Base-by-base conservation (phyloP, 1,140 invertebrate species). In the Chymomyza costata region DNA sequence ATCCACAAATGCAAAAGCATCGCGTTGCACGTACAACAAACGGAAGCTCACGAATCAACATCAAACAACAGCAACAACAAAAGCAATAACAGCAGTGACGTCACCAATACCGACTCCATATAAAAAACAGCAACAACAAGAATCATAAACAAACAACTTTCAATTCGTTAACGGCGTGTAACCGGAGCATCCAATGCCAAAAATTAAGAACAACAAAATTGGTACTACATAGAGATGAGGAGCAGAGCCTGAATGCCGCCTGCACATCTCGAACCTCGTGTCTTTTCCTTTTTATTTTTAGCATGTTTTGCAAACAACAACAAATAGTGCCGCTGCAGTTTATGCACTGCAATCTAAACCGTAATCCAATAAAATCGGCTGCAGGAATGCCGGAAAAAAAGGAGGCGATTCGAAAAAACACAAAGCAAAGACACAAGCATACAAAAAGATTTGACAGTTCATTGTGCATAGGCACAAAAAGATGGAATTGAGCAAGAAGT, bases 361-460 rank as follows among this genome's bases (percentile, higher is more conserved):
- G 67, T 80, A 78, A 78, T 78, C 71, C 71, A 78, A 78, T 78
- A 78, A 78, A 80, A 78, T 80, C 64, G 66, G 71, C 71, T 80
- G 63, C 48, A 78, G 73, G 73, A 71, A 80, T 80, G 53, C 45
- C 16, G n/a, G 13, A 6, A 10, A 34, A 3, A 34, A 34, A 10
- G 11, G n/a, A 34, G 8, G 8, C 2, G 2, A n/a, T 8, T 8
- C 6, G 6, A 14, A 10, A 14, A 34, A 34, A 34, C n/a, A 5
- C 40, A 16, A 1, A 19, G 6, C 5, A 14, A 35, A 18, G 32
- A 63, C 21, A 58, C 41, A 37, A 25, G 40, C 49, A 53, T 45
- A 54, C 48, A 45, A 53, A 60, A 43, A 78, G 56, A 71, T 80
- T 73, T 78, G 71, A 80, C 71, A 78, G 73, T 80, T 67, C 51